A percentile compares a stretch with the other conserved stretches of the same genome.
Evolutionary conservation across 2,113 vertebrate genomes (phyloP).

Genomic region (Dissostichus mawsoni): DNA sequence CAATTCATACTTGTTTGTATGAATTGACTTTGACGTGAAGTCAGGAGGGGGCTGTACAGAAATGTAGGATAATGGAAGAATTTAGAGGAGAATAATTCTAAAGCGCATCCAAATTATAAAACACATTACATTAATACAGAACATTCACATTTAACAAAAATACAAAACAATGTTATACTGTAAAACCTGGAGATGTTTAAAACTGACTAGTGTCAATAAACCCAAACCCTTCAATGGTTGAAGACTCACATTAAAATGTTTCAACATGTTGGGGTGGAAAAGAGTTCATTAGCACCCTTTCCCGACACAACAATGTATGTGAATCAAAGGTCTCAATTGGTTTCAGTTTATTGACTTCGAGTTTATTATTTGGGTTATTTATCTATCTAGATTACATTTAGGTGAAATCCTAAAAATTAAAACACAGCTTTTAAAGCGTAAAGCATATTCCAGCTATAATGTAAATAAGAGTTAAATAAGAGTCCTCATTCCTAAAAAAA

Average conservation of each 20-base stretch:
- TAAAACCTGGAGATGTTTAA: too few species aligned
- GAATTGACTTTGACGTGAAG: too few species aligned
- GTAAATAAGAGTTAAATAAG: background rate
- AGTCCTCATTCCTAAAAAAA: background rate
- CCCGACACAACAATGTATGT: background rate
- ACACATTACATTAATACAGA: too few species aligned
- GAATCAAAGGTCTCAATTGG: background rate
- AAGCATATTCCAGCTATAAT: background rate
- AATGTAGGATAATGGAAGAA: background rate
- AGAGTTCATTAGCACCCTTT: background rate
- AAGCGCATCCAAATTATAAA: background rate
- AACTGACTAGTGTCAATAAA: background rate
- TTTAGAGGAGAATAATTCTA: background rate
- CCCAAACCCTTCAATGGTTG: background rate
- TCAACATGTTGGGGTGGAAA: background rate
- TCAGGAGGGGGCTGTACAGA: background rate
- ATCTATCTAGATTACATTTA: background rate
- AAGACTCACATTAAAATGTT: background rate
- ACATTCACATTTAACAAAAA: background rate
- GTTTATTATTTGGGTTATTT: background rate
- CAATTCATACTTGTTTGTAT: background rate
- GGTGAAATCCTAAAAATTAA: background rate
- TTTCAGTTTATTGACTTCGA: background rate
- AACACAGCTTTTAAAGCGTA: background rate
- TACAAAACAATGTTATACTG: background rate